A percentile compares a stretch with the other conserved stretches of the same genome.
Evolutionary conservation across 2,797 vertebrate species (phyloP).

Genomic region (Xerus rutilus): DNA sequence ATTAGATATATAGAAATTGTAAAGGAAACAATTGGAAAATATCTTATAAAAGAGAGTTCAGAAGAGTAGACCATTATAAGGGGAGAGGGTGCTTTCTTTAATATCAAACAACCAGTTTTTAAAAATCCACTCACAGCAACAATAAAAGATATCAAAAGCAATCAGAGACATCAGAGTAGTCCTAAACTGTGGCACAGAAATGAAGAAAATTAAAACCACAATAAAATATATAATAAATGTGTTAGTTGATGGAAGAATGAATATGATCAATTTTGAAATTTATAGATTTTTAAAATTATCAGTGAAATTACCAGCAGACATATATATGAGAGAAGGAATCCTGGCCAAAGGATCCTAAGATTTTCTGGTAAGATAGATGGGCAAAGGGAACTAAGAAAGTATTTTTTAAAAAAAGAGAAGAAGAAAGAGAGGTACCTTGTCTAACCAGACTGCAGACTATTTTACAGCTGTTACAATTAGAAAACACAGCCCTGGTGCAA

Average conservation of each 20-base stretch:
- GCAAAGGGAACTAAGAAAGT: conserved; percentile 21
- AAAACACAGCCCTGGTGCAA: not conserved
- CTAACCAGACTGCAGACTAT: not conserved
- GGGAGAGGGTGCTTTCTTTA: not conserved
- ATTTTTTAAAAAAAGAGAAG: not conserved
- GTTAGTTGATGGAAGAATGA: not conserved
- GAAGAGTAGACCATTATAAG: conserved; percentile 26
- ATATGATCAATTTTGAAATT: conserved; percentile 48
- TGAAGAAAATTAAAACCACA: conserved; percentile 56
- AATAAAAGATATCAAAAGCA: conserved; percentile 61
- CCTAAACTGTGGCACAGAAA: not conserved
- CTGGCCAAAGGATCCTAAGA: not conserved
- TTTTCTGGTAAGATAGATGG: not conserved
- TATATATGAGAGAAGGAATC: not conserved
- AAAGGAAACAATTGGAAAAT: conserved; percentile 64
- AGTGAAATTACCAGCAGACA: not conserved
- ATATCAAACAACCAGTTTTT: conserved; percentile 46
- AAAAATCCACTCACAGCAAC: conserved; percentile 32
- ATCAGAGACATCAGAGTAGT: not conserved
- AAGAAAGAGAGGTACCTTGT: not conserved
- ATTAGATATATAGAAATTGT: conserved; percentile 45
- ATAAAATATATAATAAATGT: not conserved
- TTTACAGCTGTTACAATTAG: conserved; percentile 17
- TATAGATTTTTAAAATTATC: not conserved
- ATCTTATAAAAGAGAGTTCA: conserved; percentile 61